Conservation (phyloP, 2,113 vertebrate species). For the Micronisus gabar region DNA sequence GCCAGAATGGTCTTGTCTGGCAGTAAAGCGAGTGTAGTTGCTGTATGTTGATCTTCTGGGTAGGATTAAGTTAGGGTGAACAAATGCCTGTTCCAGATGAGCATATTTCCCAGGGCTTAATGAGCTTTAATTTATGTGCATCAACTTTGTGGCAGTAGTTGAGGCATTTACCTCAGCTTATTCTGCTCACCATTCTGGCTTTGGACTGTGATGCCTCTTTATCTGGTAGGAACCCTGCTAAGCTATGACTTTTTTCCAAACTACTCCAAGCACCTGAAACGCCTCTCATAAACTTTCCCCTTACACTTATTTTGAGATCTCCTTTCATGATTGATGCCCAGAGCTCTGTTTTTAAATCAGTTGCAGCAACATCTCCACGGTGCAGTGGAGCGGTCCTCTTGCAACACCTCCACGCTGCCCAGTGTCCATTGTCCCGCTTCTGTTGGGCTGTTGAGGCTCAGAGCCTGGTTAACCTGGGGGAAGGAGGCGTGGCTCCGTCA, state of each 20-base stretch:
- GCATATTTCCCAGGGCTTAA: neutral
- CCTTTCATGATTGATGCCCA: neutral
- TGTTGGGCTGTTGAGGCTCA: neutral
- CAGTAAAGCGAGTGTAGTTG: neutral
- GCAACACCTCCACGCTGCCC: neutral
- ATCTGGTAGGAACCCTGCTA: neutral
- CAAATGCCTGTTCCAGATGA: neutral
- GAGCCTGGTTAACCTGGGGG: neutral
- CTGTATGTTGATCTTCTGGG: neutral
- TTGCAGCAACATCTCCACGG: neutral
- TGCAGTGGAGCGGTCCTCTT: neutral
- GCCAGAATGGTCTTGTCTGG: neutral
- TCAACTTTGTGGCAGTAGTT: neutral
- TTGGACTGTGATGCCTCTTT: neutral
- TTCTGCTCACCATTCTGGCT: neutral
- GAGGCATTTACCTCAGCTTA: neutral
- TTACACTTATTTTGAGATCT: neutral
- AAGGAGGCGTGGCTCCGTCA: neutral
- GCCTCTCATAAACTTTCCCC: neutral
- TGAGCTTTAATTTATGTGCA: neutral
- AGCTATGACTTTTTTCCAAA: neutral
- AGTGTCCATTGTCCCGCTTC: neutral
- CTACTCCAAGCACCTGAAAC: neutral
- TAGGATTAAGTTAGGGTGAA: neutral
- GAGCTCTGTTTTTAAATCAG: neutral